Base-by-base conservation (phyloP, 2,113 vertebrate species). In the Macrotis lagotis region DNA sequence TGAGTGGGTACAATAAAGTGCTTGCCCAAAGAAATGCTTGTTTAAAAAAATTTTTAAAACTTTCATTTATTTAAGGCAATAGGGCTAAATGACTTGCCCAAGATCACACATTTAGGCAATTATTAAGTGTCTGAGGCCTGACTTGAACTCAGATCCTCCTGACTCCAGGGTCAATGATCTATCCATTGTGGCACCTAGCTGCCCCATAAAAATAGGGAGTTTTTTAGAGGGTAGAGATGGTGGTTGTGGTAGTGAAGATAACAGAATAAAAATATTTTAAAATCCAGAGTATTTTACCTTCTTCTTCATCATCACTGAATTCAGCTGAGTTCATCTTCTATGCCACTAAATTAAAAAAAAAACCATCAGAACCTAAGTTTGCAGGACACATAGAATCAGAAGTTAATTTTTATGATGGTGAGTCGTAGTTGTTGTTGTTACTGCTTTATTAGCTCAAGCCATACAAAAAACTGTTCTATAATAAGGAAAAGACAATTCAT, bases 321-420 rank as follows among this genome's bases (percentile, higher is more conserved):
- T 99, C 98, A 98, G 98, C 96, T 98, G 98, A 98, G 98, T 98
- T 99, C 99, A 99, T 99, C 98, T 99, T 99, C 98, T 98, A 97
- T 95, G 96, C 96, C 97, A 98, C 99, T 98, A 97, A 96, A 98
- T 93, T 93, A 96, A 94, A 97, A 97, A 93, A 97, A 59, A 97
- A 97, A 97, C 26, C 66, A 83, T 83, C n/a, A 83, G 19, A 83
- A 44, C 66, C n/a, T 83, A 83, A 83, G 44, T 44, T 16, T 24
- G n/a, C 37, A 74, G 66, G n/a, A 2, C 66, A 83, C 66, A 83
- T 19, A 83, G n/a, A 83, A 44, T 83, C 66, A 44, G n/a, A n/a
- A 8, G 66, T 83, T 83, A n/a, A n/a, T 83, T 24, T 83, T 83
- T 83, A 22, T 8, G 19, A 22, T 8, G 19, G 14, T 2, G 66